A percentile compares a stretch with the other conserved stretches of the same genome.
These are phyloP conservation scores for Gnathonemus longibarbis DNA, from an alignment of 2,113 vertebrate species.

Conservation along the genomic window DNA sequence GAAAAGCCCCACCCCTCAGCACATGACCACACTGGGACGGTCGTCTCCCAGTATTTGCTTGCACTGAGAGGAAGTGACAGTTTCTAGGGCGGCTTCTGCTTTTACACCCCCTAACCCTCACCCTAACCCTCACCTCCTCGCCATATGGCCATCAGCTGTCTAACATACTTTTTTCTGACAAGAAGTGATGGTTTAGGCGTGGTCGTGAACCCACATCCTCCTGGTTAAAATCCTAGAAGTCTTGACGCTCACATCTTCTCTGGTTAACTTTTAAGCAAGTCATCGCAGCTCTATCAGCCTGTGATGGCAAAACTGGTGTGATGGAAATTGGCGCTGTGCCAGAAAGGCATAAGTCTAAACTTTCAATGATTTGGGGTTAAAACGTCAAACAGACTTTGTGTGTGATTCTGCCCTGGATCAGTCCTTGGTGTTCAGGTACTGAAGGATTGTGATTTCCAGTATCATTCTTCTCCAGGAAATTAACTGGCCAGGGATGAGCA, in stretches of 20 bases:
- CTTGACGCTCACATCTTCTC: neutral
- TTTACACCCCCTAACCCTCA: neutral
- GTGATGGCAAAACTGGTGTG: neutral
- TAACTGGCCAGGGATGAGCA: neutral
- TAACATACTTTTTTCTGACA: neutral
- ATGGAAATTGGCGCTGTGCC: neutral
- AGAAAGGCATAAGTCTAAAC: neutral
- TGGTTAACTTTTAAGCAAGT: neutral
- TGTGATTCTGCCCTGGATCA: conserved; percentile 30
- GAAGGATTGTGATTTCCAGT: conserved; percentile 58
- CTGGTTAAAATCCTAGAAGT: neutral
- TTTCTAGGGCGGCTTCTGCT: neutral
- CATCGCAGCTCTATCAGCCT: neutral
- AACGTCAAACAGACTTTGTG: neutral
- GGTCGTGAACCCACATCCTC: neutral
- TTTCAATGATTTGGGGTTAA: neutral
- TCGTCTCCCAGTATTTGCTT: neutral
- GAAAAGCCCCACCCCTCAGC: neutral
- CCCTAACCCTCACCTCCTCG: neutral
- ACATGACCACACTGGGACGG: neutral
- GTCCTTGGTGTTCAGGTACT: conserved; percentile 27
- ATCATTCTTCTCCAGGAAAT: conserved; percentile 70
- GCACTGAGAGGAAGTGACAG: neutral
- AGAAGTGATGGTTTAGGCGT: neutral
- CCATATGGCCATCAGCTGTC: neutral